Percentiles rank a stretch among this genome's conserved stretches.
These are phyloP conservation scores for Enoplolaimus lenunculus DNA, from an alignment of 2,888 invertebrate species.

Conservation along the genomic window DNA sequence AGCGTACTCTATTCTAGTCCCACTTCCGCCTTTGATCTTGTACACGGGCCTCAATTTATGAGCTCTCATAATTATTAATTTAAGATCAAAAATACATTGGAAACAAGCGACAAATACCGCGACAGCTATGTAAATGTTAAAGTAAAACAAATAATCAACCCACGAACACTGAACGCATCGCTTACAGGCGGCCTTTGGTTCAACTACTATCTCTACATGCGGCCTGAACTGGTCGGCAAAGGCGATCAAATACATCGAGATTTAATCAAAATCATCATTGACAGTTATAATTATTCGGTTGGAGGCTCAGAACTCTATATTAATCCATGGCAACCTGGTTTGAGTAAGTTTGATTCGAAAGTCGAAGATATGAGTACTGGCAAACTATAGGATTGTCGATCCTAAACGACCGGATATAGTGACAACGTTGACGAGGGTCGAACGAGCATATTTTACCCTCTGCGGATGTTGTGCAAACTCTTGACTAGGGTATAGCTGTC, in stretches of 20 bases:
- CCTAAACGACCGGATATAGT: too few relatives aligned
- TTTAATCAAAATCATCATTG: neutral
- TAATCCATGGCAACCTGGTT: slow-evolving; percentile 10
- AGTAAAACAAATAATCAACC: neutral
- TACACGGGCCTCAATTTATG: too few relatives aligned
- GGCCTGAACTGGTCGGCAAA: slow-evolving; percentile 1
- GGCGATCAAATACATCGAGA: neutral
- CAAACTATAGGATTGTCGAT: too few relatives aligned
- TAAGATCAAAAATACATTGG: neutral
- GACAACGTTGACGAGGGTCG: too few relatives aligned
- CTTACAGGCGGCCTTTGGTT: slow-evolving; percentile 1
- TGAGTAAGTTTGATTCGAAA: slow-evolving; percentile 1
- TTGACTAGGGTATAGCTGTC: too few relatives aligned
- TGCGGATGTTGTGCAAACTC: too few relatives aligned
- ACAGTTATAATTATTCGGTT: slow-evolving; percentile 10
- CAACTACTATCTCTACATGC: slow-evolving; percentile 5
- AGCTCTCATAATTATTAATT: too few relatives aligned
- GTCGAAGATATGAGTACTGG: too few relatives aligned
- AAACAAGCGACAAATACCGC: neutral
- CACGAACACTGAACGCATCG: neutral
- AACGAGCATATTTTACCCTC: too few relatives aligned
- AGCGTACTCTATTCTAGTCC: too few relatives aligned
- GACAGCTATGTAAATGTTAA: slow-evolving; percentile 4
- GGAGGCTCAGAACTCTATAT: slow-evolving; percentile 25
- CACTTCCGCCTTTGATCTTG: too few relatives aligned